These are phyloP conservation scores for Aix galericulata DNA, from an alignment of 2,113 vertebrate genomes.

Conservation along the genomic window DNA sequence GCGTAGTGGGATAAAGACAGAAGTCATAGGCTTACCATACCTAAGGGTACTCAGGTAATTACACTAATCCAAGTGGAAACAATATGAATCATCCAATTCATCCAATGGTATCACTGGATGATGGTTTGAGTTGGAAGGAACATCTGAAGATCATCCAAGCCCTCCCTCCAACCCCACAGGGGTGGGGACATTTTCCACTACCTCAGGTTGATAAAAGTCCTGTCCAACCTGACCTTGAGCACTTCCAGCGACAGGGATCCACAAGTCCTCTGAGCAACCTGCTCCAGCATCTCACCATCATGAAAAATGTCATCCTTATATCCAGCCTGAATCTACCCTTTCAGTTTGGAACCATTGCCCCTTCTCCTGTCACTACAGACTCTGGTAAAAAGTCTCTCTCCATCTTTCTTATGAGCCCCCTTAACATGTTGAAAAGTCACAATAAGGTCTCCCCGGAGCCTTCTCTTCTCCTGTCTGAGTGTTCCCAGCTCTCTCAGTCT, in stretches of 20 bases:
- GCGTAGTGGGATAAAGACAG: not conserved
- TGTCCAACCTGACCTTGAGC: not conserved
- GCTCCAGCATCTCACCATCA: too few species aligned
- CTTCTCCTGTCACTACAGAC: not conserved
- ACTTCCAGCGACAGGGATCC: not conserved
- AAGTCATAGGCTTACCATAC: not conserved
- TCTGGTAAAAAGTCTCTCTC: not conserved
- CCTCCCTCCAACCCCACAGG: fast-evolving
- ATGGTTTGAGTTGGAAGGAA: not conserved
- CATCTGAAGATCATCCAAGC: not conserved
- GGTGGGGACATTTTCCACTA: not conserved
- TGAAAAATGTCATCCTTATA: not conserved
- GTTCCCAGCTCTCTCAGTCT: not conserved
- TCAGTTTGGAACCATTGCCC: not conserved
- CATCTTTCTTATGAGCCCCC: not conserved
- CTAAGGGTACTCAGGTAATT: not conserved
- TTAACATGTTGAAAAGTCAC: not conserved
- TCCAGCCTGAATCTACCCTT: not conserved
- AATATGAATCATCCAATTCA: not conserved
- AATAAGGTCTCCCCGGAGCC: not conserved
- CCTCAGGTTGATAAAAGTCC: not conserved
- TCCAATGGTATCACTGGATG: not conserved
- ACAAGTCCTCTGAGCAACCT: not conserved
- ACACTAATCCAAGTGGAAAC: not conserved
- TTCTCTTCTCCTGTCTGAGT: not conserved